These are phyloP conservation scores for Watsonalla cultraria DNA, from an alignment of 2,888 invertebrate genomes.

Conservation along the genomic window DNA sequence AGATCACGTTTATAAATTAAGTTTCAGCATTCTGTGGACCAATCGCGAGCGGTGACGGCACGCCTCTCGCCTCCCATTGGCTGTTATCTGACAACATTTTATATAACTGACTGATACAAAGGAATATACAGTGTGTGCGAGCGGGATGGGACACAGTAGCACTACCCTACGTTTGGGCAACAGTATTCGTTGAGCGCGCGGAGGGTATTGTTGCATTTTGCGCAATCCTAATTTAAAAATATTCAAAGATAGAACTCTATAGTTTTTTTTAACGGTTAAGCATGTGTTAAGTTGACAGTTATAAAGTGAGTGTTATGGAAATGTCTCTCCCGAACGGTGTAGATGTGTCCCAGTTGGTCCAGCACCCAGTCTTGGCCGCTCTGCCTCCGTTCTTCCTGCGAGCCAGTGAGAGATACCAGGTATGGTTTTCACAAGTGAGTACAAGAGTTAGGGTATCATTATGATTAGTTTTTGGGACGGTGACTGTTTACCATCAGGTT, in stretches of 20 bases:
- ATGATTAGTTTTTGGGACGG: not conserved
- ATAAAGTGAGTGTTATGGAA: conserved; percentile 37
- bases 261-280: conserved; percentile 2
- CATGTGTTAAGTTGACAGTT: too few species aligned
- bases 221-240: conserved; percentile 11
- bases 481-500: not conserved
- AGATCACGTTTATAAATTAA: conserved; percentile 77
- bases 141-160: conserved; percentile 50
- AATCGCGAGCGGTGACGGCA: conserved; percentile 55
- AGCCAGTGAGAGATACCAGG: conserved; percentile 94
- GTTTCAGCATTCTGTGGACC: conserved; percentile 63
- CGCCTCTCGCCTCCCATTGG: conserved; percentile 52
- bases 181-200: conserved; percentile 68
- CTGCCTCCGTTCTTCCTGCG: conserved; percentile 93
- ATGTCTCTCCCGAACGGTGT: conserved; percentile 93
- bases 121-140: conserved; percentile 70
- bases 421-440: conserved; percentile 23
- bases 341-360: conserved; percentile 91
- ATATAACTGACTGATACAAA: conserved; percentile 78
- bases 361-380: conserved; percentile 90
- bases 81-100: conserved; percentile 69
- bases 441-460: conserved; percentile 3
- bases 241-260: too few species aligned
- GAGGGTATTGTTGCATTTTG: conserved; percentile 28
- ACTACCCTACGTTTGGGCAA: conserved; percentile 10